phyloP scores from a whole-genome alignment of 2,797 vertebrate species.

The Gymnocypris eckloni region DNA sequence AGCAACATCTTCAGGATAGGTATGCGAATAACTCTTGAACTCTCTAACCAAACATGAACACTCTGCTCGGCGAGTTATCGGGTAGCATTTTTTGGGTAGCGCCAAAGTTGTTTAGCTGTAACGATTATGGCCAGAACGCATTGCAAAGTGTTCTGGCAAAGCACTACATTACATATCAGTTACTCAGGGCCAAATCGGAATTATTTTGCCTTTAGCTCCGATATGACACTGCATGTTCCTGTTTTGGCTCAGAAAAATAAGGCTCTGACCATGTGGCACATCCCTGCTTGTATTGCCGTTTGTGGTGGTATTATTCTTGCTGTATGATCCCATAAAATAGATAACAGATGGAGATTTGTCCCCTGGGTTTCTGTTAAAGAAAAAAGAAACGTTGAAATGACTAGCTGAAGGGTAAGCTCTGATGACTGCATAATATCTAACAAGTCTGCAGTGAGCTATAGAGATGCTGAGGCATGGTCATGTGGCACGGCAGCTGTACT shows the following conservation, averaged over 20 bases:
- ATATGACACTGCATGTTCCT: neutral
- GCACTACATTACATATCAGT: constrained; percentile 7
- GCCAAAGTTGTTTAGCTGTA: constrained; percentile 18
- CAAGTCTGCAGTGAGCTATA: constrained; percentile 47
- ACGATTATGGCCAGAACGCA: neutral
- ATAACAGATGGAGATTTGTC: constrained; percentile 48
- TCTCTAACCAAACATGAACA: constrained; percentile 24
- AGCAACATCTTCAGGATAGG: constrained; percentile 47
- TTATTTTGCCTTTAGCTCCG: neutral
- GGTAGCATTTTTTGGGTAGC: neutral
- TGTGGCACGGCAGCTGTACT: constrained; percentile 23
- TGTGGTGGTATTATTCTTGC: constrained; percentile 16
- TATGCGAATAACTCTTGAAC: constrained; percentile 53
- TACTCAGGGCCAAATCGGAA: neutral
- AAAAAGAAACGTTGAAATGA: constrained; percentile 7
- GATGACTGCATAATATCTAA: constrained; percentile 49
- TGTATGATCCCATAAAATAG: constrained; percentile 44
- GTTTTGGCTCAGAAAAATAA: neutral
- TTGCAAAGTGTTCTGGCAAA: constrained; percentile 29
- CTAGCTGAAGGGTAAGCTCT: constrained; percentile 40
- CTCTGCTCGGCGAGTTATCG: neutral
- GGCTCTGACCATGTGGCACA: neutral
- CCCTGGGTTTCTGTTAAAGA: constrained; percentile 36
- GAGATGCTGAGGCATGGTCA: constrained; percentile 18
- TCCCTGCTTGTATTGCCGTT: constrained; percentile 26